A percentile compares a stretch with the other conserved stretches of the same genome.
These are phyloP conservation scores for Triplophysa yarkandensis DNA, from an alignment of 2,797 vertebrate genomes.

Conservation along the genomic window DNA sequence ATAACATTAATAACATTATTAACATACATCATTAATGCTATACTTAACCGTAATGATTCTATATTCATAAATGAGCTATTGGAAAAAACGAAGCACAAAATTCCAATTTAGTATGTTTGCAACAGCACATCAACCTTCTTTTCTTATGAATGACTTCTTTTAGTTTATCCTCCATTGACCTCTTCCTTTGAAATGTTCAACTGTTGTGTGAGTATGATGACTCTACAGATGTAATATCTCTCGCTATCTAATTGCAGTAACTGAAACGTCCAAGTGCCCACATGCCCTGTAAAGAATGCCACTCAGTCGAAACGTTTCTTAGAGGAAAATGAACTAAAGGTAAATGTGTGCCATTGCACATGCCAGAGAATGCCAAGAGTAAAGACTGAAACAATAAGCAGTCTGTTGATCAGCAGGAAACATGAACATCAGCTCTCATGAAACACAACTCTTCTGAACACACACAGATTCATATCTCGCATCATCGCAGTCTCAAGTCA, in stretches of 20 bases:
- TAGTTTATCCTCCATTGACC: not conserved
- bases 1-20: too few species aligned
- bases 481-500: conserved; percentile 26
- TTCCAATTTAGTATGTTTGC: too few species aligned
- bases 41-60: too few species aligned
- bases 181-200: not conserved
- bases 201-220: not conserved
- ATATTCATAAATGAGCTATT: too few species aligned
- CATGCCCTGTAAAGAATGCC: conserved; percentile 5
- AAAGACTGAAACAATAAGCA: conserved; percentile 65
- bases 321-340: not conserved
- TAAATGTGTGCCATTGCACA: conserved; percentile 47
- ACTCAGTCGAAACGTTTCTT: conserved; percentile 19
- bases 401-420: conserved; percentile 61
- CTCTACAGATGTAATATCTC: not conserved
- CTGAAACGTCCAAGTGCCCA: not conserved
- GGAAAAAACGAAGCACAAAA: too few species aligned
- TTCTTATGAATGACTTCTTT: too few species aligned
- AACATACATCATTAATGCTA: too few species aligned
- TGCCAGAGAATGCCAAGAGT: conserved; percentile 62
- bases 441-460: conserved; percentile 57
- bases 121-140: too few species aligned
- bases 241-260: not conserved
- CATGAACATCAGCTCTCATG: conserved; percentile 62
- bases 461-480: conserved; percentile 2